Base-by-base conservation (phyloP, 2,797 vertebrate species). In the Denticeps clupeoides region DNA sequence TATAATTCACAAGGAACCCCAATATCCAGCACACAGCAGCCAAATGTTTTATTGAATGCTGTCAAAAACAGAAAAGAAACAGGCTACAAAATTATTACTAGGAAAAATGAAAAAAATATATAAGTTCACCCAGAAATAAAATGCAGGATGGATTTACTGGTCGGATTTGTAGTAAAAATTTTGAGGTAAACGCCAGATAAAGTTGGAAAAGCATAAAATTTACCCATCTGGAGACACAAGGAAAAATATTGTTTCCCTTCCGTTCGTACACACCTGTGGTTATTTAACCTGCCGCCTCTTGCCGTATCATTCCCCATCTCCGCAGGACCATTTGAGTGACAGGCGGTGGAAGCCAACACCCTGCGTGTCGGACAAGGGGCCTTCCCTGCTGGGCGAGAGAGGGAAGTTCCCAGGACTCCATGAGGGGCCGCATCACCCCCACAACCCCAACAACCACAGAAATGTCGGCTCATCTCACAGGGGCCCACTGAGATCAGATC, bases 331-430 rank as follows among this genome's bases (percentile, higher is more conserved):
- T 72, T 73, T 81, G 81, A 84, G 68, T 77, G 82, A 77, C 82
- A 77, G 75, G 62, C 63, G 38, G 56, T 67, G 79, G 73, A 82
- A 83, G 70, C 49, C 50, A 69, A 83, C 75, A 84, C 81, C 71
- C 70, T 3, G 1, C 46, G 54, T 70, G 69, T 74, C 70, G 69
- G 64, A 60, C 79, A 70, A 74, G 72, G 65, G 70, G 61, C 69
- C 63, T 65, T 74, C 70, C 61, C 72, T 65, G 32, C 13, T 15
- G 15, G 32, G 16, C 35, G 32, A 35, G 35, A 35, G 32, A 7
- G 7, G 15, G 62, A 59, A 65, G 70, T 62, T 67, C 57, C 53
- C 53, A n/a, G 68, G 26, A 70, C 75, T 72, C 71, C 62, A 69
- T 66, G 37, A 52, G 62, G 70, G 42, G 51, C 74, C 70, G 45